phyloP scores from a whole-genome alignment of 2,888 invertebrate genomes.

The Leptinotarsa tumamoca region DNA sequence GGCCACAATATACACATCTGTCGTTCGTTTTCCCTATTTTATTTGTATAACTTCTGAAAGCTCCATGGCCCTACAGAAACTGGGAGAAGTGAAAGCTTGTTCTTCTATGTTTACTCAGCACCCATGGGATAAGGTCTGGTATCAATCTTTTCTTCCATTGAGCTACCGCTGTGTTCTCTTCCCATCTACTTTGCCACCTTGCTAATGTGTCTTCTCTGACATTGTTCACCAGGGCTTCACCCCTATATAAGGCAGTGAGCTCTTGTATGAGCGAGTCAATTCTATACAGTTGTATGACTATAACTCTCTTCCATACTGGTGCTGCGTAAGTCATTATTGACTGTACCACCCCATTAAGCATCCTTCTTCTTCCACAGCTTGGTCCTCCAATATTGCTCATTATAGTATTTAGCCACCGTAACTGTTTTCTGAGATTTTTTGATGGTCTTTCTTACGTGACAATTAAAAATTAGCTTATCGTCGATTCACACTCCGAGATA shows the following conservation, averaged over 20 bases:
- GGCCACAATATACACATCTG: slow-evolving; percentile 23
- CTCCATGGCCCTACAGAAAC: neutral
- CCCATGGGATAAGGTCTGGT: neutral
- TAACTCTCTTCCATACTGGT: neutral
- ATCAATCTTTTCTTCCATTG: slow-evolving; percentile 3
- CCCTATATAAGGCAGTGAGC: neutral
- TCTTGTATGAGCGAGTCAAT: neutral
- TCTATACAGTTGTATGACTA: neutral
- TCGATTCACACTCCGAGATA: neutral
- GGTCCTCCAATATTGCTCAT: slow-evolving; percentile 15
- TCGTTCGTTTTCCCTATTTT: slow-evolving; percentile 29
- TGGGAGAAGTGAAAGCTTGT: neutral
- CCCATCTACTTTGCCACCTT: slow-evolving; percentile 23
- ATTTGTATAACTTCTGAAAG: slow-evolving; percentile 14
- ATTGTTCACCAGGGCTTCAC: neutral
- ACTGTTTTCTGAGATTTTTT: slow-evolving; percentile 10
- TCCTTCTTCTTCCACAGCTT: neutral
- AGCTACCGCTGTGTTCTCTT: neutral
- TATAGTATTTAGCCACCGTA: neutral
- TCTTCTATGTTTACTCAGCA: neutral
- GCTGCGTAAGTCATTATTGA: too few relatives aligned
- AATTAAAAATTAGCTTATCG: neutral
- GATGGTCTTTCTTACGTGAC: slow-evolving; percentile 9
- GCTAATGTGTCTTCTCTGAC: slow-evolving; percentile 6
- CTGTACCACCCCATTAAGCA: too few relatives aligned